Percentiles rank a stretch among this genome's conserved stretches.
phyloP scores from a whole-genome alignment of 2,888 invertebrate genomes.

The Rhimphoctona megacephalus region DNA sequence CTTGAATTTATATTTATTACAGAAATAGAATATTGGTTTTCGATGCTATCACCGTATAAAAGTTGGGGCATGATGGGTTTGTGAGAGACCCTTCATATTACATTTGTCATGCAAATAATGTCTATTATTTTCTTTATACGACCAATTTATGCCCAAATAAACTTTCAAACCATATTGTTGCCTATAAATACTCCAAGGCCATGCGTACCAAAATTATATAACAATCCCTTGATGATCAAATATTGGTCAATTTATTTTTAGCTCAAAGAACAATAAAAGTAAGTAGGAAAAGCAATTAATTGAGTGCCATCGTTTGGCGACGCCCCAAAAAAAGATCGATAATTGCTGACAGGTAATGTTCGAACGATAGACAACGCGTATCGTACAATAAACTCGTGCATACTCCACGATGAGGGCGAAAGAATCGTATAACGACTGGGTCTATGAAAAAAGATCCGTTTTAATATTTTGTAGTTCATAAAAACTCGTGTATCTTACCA shows the following conservation, averaged over 20 bases:
- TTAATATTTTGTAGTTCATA: neutral
- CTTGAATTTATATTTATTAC: neutral
- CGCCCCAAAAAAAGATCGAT: slow-evolving; percentile 1
- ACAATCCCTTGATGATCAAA: neutral
- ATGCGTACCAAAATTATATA: neutral
- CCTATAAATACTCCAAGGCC: slow-evolving; percentile 13
- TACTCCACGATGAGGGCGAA: neutral
- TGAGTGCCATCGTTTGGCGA: slow-evolving; percentile 12
- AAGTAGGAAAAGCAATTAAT: slow-evolving; percentile 18
- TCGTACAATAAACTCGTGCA: neutral
- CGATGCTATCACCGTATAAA: neutral
- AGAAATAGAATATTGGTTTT: neutral
- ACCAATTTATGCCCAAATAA: neutral
- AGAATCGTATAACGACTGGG: neutral
- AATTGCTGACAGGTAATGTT: slow-evolving; percentile 11
- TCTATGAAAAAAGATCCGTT: neutral
- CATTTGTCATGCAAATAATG: neutral
- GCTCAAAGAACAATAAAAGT: neutral
- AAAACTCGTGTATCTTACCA: neutral
- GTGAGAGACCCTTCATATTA: neutral
- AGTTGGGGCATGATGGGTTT: neutral
- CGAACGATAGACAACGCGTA: neutral
- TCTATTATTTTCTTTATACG: slow-evolving; percentile 5
- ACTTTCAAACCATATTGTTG: neutral
- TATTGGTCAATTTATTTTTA: slow-evolving; percentile 4